Base-by-base conservation (phyloP, 2,113 vertebrate genomes). In the Pollachius pollachius region DNA sequence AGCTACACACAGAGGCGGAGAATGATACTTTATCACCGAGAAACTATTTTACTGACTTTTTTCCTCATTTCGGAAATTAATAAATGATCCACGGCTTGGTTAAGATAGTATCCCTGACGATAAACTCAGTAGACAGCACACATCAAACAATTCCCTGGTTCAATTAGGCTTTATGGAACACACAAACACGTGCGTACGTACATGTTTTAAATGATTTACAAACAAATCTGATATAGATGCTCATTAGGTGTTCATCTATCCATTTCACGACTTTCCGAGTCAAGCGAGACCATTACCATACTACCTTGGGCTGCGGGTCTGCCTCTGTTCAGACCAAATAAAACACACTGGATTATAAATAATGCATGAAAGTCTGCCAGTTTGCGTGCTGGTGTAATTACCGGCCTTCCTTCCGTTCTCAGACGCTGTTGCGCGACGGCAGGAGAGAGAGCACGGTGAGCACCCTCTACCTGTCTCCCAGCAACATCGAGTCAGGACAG, bases 401-500 rank as follows among this genome's bases (percentile, higher is more conserved):
- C 34, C n/a, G 21, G 57, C 3, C 34, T 30, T 73, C n/a, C 64
- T 34, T 62, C 59, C 25, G 71, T 71, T 18, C 18, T 0, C 78
- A 96, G 95, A 95, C 93, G 0, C 88, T 95, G 52, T 87, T 95
- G 70, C 92, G 92, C 0, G 95, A 96, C 0, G 95, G 94, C 27
- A 93, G 94, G 75, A 89, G 94, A 19, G 95, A 97, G 74, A 96
- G 94, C 70, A 95, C 95, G 0, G 84, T 94, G 80, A 97, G 95
- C 81, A 96, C 93, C 0, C 93, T 97, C 30, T 94, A 95, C 80
- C 85, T 96, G 5, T 90, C 94, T 0, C 90, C 95, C 0, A 91
- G 93, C 0, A 94, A 95, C 41, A 92, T 96, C 0, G 94, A 95
- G 82, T 95, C 93, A 0, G 95, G 95, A 1, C 94, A 96, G 85